Percentiles rank a stretch among this genome's conserved stretches.
phyloP scores from a whole-genome alignment of 2,797 vertebrate genomes.

The Scolopax rusticola region DNA sequence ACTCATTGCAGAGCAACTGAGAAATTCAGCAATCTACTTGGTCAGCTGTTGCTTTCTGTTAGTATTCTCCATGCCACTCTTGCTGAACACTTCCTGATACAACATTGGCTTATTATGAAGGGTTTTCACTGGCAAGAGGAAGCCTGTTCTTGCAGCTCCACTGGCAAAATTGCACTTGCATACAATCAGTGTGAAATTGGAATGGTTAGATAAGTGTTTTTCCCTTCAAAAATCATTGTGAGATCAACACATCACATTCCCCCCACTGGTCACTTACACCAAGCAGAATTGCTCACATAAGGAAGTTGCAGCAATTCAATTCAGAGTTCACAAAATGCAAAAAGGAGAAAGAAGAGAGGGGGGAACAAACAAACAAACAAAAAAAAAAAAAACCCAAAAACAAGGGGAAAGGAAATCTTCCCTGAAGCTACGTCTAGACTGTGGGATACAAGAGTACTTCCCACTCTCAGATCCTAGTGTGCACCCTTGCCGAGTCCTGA shows the following conservation, averaged over 20 bases:
- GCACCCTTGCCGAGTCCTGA: not conserved
- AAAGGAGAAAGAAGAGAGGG: not conserved
- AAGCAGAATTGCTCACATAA: not conserved
- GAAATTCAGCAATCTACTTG: not conserved
- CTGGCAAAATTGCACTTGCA: not conserved
- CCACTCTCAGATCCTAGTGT: not conserved
- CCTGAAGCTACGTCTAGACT: not conserved
- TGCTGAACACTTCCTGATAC: not conserved
- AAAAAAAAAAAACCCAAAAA: not conserved
- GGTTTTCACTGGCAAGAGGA: not conserved
- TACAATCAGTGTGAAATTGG: not conserved
- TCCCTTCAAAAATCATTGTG: not conserved
- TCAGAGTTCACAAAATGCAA: not conserved
- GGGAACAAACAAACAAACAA: not conserved
- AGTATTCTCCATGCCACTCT: not conserved
- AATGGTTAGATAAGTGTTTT: not conserved
- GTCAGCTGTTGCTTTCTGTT: not conserved
- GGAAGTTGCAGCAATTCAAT: not conserved
- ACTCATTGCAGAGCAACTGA: not conserved
- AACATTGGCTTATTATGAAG: not conserved
- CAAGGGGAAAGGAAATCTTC: not conserved
- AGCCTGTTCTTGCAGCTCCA: not conserved
- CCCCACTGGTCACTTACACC: not conserved
- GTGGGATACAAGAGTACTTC: conserved; percentile 8
- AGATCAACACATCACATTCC: not conserved